Percentiles rank a stretch among this genome's conserved stretches.
phyloP scores from a whole-genome alignment of 2,113 vertebrate species.

The Triplophysa rosa region DNA sequence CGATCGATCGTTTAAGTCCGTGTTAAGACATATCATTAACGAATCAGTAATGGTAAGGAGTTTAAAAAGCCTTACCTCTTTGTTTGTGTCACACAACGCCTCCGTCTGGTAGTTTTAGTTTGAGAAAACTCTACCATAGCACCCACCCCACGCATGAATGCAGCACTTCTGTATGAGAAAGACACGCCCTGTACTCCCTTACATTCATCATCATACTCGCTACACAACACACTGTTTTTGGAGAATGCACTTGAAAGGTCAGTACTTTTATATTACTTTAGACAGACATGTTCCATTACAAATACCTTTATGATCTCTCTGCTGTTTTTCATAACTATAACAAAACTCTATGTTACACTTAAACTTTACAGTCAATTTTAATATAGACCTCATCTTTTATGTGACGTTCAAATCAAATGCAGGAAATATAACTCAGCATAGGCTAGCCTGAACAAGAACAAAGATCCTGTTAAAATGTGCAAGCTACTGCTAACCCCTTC shows the following conservation, averaged over 20 bases:
- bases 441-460: not conserved
- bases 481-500: not conserved
- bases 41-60: not conserved
- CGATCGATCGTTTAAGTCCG: not conserved
- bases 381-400: not conserved
- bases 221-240: not conserved
- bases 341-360: too few species aligned
- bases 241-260: not conserved
- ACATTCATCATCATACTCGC: not conserved
- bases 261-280: too few species aligned
- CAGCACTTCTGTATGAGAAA: not conserved
- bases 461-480: not conserved
- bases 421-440: not conserved
- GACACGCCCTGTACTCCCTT: not conserved
- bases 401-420: not conserved
- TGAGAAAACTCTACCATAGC: not conserved
- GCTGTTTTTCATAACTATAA: too few species aligned
- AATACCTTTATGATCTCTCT: too few species aligned
- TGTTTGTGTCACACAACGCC: conserved; percentile 26
- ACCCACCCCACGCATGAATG: not conserved
- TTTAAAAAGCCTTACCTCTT: not conserved
- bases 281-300: too few species aligned
- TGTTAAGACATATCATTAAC: not conserved
- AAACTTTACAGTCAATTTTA: too few species aligned
- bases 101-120: conserved; percentile 26